phyloP scores from a whole-genome alignment of 1,140 invertebrate genomes.

The Drosophila bipectinata region DNA sequence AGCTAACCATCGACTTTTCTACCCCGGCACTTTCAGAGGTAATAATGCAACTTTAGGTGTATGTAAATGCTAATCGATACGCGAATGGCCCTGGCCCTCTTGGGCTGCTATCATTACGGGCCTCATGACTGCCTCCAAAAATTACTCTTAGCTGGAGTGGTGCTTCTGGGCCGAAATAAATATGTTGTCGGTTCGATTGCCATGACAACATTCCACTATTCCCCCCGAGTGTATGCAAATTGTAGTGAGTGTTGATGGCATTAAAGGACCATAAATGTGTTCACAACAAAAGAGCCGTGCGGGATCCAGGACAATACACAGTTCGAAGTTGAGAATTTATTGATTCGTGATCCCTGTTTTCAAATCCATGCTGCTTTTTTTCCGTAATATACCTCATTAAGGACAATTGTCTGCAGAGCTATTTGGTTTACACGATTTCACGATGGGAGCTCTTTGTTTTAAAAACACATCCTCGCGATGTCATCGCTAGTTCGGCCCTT shows the following conservation, averaged over 20 bases:
- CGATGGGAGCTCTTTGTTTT: neutral
- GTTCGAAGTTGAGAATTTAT: conserved; percentile 32
- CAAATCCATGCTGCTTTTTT: neutral
- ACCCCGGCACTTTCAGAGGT: conserved; percentile 14
- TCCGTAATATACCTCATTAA: conserved; percentile 8
- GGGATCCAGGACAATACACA: conserved; percentile 4
- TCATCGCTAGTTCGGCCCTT: conserved; percentile 1
- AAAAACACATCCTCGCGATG: neutral
- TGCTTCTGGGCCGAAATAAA: conserved; percentile 30
- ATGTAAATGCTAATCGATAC: conserved; percentile 44
- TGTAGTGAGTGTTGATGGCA: conserved; percentile 31
- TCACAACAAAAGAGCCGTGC: conserved; percentile 21
- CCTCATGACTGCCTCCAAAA: neutral
- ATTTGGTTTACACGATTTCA: conserved; percentile 7
- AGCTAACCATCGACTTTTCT: conserved; percentile 21
- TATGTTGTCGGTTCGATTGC: conserved; percentile 13
- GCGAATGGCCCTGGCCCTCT: conserved; percentile 17
- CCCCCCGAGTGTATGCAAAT: conserved; percentile 31
- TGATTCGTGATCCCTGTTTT: conserved; percentile 32
- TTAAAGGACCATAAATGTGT: conserved; percentile 40
- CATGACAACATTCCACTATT: conserved; percentile 26
- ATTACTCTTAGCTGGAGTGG: conserved; percentile 1
- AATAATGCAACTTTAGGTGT: conserved; percentile 18
- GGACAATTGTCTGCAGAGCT: neutral
- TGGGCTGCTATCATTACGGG: conserved; percentile 25